phyloP scores from a whole-genome alignment of 2,888 invertebrate genomes.

The Ametastegia equiseti region DNA sequence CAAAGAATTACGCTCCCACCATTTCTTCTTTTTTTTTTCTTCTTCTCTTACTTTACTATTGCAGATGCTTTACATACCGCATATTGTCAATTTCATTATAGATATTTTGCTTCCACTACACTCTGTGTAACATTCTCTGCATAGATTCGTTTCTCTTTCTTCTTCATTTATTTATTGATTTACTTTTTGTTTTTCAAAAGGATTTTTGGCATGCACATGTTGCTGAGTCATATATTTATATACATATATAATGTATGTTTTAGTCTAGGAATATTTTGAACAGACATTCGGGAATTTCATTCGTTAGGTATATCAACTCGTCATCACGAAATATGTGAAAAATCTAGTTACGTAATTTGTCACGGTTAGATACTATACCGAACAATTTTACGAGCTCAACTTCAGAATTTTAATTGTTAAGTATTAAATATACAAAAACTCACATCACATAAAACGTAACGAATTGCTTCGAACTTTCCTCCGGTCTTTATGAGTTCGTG shows the following conservation, averaged over 20 bases:
- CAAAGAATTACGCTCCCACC: conserved; percentile 24
- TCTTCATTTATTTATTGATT: not conserved
- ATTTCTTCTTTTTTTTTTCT: not conserved
- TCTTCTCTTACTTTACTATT: not conserved
- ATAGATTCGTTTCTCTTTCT: not conserved
- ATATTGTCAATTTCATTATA: not conserved
- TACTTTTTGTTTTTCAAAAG: not conserved
- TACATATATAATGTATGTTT: not conserved
- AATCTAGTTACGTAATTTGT: conserved; percentile 6
- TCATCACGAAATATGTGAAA: not conserved
- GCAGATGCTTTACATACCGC: not conserved
- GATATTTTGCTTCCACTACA: no score
- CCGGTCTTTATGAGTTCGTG: no score
- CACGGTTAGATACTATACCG: not conserved
- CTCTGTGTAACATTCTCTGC: no score
- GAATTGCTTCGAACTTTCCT: no score
- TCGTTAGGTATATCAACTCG: no score
- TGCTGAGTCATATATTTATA: not conserved
- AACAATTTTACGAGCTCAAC: no score
- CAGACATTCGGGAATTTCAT: conserved; percentile 16
- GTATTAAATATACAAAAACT: no score
- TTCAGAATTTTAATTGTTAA: no score
- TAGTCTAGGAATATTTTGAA: not conserved
- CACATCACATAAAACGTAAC: no score
- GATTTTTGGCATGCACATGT: not conserved